Evolutionary conservation across 2,113 vertebrate species (phyloP).

Genomic region (Gracilinanus agilis): DNA sequence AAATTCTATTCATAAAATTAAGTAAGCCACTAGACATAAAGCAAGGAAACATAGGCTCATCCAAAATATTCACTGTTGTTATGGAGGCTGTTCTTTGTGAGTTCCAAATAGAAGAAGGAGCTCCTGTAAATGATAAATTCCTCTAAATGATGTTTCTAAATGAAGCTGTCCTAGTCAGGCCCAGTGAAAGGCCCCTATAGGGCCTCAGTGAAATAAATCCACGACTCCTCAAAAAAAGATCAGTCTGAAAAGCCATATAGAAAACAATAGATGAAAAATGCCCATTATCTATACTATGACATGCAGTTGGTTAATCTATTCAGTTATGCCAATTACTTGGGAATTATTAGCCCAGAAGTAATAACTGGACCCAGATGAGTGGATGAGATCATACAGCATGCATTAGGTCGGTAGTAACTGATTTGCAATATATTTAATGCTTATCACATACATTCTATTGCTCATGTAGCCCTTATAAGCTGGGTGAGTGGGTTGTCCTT

Average conservation of each 20-base stretch:
- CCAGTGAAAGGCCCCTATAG: not conserved
- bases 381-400: not conserved
- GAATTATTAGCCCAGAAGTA: not conserved
- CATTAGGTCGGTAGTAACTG: not conserved
- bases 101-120: not conserved
- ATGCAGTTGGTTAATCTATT: not conserved
- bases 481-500: not conserved
- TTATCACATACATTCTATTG: not conserved
- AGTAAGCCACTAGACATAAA: not conserved
- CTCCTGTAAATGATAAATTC: not conserved
- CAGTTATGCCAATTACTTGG: not conserved
- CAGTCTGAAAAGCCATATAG: not conserved
- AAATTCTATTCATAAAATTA: not conserved
- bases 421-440: not conserved
- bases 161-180: not conserved
- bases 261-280: not conserved
- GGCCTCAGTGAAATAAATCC: not conserved
- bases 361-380: not conserved
- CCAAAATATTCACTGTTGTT: not conserved
- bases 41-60: not conserved
- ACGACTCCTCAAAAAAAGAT: not conserved
- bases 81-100: not conserved
- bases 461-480: not conserved
- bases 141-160: not conserved
- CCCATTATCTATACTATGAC: not conserved